Conservation (phyloP, 2,113 vertebrate species). For the Chionomys nivalis region DNA sequence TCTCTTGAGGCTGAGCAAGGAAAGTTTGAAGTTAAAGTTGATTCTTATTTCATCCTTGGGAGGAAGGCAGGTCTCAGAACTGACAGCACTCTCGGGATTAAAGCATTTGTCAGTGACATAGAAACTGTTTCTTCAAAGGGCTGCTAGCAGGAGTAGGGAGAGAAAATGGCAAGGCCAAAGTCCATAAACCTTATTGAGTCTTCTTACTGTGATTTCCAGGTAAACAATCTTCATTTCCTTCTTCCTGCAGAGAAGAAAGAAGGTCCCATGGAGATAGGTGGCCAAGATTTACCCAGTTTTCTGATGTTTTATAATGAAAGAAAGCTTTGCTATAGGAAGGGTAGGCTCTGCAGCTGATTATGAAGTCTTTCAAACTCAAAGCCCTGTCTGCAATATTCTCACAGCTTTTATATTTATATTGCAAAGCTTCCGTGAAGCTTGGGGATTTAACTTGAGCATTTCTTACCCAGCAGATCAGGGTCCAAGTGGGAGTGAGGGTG, state of each 20-base stretch:
- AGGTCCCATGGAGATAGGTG: background rate
- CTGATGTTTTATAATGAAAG: background rate
- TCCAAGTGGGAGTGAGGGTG: background rate
- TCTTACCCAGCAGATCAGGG: background rate
- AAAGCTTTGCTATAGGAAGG: background rate
- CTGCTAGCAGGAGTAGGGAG: background rate
- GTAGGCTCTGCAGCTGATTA: background rate
- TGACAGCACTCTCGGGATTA: background rate
- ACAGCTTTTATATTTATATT: background rate
- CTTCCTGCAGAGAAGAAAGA: background rate
- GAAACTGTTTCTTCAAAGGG: background rate
- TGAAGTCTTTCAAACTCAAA: background rate
- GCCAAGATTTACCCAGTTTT: background rate
- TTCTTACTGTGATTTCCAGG: background rate
- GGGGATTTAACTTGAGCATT: background rate
- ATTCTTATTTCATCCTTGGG: background rate
- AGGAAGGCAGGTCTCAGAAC: background rate
- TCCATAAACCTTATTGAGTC: background rate
- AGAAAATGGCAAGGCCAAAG: background rate
- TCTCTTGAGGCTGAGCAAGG: background rate
- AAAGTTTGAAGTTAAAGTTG: background rate
- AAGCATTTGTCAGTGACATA: background rate
- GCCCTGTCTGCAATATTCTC: background rate
- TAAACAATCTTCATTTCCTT: background rate
- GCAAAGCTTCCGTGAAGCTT: background rate